phyloP scores from a whole-genome alignment of 2,888 invertebrate species.

The Nemurella pictetii region DNA sequence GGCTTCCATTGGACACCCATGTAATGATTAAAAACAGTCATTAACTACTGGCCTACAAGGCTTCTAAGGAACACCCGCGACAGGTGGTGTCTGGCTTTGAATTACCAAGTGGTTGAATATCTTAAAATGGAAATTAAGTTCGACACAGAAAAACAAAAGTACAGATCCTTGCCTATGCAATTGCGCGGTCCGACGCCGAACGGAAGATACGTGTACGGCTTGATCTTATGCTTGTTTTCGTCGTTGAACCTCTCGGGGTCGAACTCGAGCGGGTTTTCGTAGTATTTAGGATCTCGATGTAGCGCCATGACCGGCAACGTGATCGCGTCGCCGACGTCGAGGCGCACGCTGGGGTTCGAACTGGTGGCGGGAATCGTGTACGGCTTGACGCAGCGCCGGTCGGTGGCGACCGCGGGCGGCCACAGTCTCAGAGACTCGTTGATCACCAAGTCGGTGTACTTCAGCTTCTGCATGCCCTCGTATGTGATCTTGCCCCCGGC shows the following conservation, averaged over 20 bases:
- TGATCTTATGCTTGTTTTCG: background rate
- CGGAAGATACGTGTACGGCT: conserved; percentile 18
- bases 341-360: background rate
- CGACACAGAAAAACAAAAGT: background rate
- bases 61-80: too few species aligned
- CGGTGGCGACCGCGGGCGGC: background rate
- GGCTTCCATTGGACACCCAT: too few species aligned
- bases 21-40: too few species aligned
- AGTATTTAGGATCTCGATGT: conserved; percentile 10
- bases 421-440: conserved; percentile 2
- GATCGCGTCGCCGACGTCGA: background rate
- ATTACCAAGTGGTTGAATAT: background rate
- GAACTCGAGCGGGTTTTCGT: background rate
- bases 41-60: too few species aligned
- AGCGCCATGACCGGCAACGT: background rate
- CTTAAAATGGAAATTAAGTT: background rate
- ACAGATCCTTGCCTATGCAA: background rate
- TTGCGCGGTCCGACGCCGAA: conserved; percentile 21
- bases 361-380: conserved; percentile 2
- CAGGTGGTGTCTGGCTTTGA: too few species aligned
- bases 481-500: conserved; percentile 44
- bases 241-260: conserved; percentile 22
- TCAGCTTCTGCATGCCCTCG: conserved; percentile 40
- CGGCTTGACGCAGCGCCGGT: conserved; percentile 10
- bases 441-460: conserved; percentile 9